These are phyloP conservation scores for Neopelma chrysocephalum DNA, from an alignment of 2,797 vertebrate species.

Conservation along the genomic window DNA sequence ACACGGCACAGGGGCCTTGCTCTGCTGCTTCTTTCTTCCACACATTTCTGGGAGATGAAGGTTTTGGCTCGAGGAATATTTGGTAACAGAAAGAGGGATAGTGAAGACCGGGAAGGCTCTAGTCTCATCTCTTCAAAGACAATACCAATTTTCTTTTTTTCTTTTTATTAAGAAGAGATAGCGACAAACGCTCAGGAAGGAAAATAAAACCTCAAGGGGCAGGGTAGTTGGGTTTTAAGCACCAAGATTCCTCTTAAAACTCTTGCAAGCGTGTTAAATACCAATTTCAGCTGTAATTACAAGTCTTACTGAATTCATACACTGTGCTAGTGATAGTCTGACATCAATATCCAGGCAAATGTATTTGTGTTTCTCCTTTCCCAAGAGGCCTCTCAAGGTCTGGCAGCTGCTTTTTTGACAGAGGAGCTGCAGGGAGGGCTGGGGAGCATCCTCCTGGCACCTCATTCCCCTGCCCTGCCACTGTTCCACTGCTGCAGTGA, in stretches of 20 bases:
- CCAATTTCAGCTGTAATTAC: not conserved
- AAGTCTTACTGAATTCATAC: not conserved
- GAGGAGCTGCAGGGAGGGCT: not conserved
- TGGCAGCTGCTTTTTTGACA: not conserved
- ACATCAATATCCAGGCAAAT: not conserved
- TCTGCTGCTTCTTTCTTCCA: not conserved
- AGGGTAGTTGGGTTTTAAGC: not conserved
- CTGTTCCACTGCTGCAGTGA: not conserved
- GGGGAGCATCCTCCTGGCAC: not conserved
- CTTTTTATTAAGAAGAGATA: not conserved
- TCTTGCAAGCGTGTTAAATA: not conserved
- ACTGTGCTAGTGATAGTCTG: not conserved
- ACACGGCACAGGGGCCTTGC: not conserved
- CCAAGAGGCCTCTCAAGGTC: not conserved
- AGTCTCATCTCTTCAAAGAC: not conserved
- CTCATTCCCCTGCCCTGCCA: not conserved
- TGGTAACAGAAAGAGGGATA: not conserved
- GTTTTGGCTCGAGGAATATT: not conserved
- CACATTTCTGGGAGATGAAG: not conserved
- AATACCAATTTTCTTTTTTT: not conserved
- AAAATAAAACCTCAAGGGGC: not conserved
- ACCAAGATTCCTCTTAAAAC: not conserved
- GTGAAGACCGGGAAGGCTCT: accelerated
- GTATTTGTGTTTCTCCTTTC: not conserved
- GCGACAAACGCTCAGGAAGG: not conserved